A percentile compares a stretch with the other conserved stretches of the same genome.
phyloP scores from a whole-genome alignment of 1,140 invertebrate genomes.

The Brachionus angularis region DNA sequence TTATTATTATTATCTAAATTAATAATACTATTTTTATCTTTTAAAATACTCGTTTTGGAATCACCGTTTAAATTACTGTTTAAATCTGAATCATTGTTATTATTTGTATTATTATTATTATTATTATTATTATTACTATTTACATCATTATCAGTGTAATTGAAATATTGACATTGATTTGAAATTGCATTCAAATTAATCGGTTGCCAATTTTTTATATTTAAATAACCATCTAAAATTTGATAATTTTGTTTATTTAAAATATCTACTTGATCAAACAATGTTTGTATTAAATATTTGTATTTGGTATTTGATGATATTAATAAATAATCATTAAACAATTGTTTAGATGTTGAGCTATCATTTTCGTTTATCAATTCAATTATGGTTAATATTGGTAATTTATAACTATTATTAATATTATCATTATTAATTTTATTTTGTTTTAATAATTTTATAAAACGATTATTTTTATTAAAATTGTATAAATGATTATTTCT shows the following conservation, averaged over 20 bases:
- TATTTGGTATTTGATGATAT: slow-evolving; percentile 40
- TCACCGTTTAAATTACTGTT: no score
- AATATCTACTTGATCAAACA: slow-evolving; percentile 4
- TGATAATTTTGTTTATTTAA: background rate
- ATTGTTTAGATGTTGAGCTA: background rate
- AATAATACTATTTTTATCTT: background rate
- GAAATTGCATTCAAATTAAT: slow-evolving; percentile 12
- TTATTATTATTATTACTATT: slow-evolving; percentile 12
- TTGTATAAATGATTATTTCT: slow-evolving; percentile 14
- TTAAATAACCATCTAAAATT: slow-evolving; percentile 35
- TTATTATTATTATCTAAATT: background rate
- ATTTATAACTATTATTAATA: no score
- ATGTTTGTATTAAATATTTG: slow-evolving; percentile 9
- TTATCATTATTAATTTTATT: no score
- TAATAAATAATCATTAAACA: slow-evolving; percentile 33
- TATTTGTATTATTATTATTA: background rate
- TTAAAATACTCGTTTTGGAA: background rate
- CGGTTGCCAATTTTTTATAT: slow-evolving; percentile 41
- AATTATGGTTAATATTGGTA: background rate
- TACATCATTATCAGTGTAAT: background rate
- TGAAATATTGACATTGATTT: slow-evolving; percentile 25
- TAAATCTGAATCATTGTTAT: no score
- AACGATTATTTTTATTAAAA: background rate
- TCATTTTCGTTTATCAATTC: background rate
- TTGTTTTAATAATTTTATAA: no score